phyloP scores from a whole-genome alignment of 2,797 vertebrate genomes.

The Apogon hyalosoma region DNA sequence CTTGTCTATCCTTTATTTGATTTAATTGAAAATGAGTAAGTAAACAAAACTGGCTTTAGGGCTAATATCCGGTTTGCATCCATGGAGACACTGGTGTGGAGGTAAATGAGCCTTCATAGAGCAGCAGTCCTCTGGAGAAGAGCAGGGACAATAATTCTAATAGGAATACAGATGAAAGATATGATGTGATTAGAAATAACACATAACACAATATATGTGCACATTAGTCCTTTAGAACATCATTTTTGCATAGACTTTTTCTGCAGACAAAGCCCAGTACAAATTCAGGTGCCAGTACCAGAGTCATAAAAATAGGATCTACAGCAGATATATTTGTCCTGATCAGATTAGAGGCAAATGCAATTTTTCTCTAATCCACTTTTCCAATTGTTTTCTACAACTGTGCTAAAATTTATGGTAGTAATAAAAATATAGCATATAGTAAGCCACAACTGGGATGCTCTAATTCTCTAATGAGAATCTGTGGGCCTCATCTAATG shows the following conservation, averaged over 20 bases:
- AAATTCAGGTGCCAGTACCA: too few relatives aligned
- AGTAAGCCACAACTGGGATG: slow-evolving; percentile 29
- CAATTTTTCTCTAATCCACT: not conserved
- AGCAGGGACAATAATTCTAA: not conserved
- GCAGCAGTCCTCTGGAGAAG: slow-evolving; percentile 34
- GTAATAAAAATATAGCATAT: slow-evolving; percentile 45
- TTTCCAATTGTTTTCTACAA: slow-evolving; percentile 29
- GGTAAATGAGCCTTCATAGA: slow-evolving; percentile 54
- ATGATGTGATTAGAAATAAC: not conserved
- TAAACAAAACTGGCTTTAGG: slow-evolving; percentile 3
- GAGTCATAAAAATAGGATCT: too few relatives aligned
- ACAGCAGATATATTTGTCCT: slow-evolving; percentile 2
- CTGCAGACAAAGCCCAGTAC: too few relatives aligned
- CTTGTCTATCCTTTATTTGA: slow-evolving; percentile 79
- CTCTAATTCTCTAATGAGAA: slow-evolving; percentile 47
- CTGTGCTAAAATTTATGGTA: slow-evolving; percentile 38
- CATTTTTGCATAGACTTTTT: too few relatives aligned
- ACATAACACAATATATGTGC: slow-evolving; percentile 8
- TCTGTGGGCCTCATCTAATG: slow-evolving; percentile 52
- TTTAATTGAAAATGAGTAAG: slow-evolving; percentile 34
- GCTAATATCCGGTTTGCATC: slow-evolving; percentile 63
- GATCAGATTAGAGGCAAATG: not conserved
- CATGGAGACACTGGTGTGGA: slow-evolving; percentile 61
- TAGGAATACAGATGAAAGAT: slow-evolving; percentile 15
- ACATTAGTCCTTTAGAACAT: not conserved